Percentiles rank a stretch among this genome's conserved stretches.
Evolutionary conservation across 2,888 invertebrate genomes (phyloP).

Genomic region (Sepiola atlantica): DNA sequence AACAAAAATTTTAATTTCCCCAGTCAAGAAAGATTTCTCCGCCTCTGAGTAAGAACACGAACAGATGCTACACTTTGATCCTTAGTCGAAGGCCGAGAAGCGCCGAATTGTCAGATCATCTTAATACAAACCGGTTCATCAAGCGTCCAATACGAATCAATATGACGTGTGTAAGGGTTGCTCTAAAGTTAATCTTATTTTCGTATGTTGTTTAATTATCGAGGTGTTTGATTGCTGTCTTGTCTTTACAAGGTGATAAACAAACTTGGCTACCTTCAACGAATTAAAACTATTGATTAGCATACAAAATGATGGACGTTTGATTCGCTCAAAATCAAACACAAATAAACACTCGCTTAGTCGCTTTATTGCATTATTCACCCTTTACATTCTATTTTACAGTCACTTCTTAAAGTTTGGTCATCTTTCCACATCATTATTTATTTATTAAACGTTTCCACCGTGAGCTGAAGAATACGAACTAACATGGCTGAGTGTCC

Average conservation of each 20-base stretch:
- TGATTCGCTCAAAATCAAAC: background rate
- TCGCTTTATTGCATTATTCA: slow-evolving; percentile 6
- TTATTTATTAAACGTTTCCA: too few species aligned
- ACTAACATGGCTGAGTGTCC: too few species aligned
- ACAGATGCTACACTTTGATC: too few species aligned
- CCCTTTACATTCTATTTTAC: background rate
- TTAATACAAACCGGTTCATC: background rate
- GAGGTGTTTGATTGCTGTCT: slow-evolving; percentile 32
- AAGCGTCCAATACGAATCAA: background rate
- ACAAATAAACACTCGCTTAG: background rate
- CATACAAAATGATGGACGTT: background rate
- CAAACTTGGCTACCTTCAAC: background rate
- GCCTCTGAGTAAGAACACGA: too few species aligned
- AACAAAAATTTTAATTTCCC: too few species aligned
- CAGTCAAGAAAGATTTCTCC: too few species aligned
- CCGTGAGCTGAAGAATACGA: too few species aligned
- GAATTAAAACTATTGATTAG: background rate
- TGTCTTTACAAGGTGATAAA: slow-evolving; percentile 6
- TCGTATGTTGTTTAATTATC: slow-evolving; percentile 2
- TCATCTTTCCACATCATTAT: too few species aligned
- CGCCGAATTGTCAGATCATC: too few species aligned
- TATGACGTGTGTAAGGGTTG: background rate
- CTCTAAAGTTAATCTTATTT: background rate
- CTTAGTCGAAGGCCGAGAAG: too few species aligned
- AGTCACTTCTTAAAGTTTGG: background rate